Percentiles rank a stretch among this genome's conserved stretches.
Evolutionary conservation across 2,797 vertebrate genomes (phyloP).

Genomic region (Selene dorsalis): DNA sequence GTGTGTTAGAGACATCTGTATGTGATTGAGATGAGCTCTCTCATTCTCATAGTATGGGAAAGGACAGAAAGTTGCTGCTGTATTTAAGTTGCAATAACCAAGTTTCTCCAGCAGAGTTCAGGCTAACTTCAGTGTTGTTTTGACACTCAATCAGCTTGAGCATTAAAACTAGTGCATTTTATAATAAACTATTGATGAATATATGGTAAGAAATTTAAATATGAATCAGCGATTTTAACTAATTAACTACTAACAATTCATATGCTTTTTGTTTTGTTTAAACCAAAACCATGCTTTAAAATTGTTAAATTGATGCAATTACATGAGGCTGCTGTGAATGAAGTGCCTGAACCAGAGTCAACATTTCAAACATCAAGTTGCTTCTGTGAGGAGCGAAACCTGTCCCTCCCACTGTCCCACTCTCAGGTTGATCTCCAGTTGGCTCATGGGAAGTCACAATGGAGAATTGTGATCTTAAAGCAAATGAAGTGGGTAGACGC

Average conservation of each 20-base stretch:
- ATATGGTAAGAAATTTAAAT: too few species aligned
- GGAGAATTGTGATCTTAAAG: conserved; percentile 4
- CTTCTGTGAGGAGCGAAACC: neutral
- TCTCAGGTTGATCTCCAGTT: neutral
- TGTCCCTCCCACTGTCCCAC: conserved; percentile 14
- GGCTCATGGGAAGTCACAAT: neutral
- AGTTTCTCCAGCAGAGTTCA: conserved; percentile 48
- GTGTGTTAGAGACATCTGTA: neutral
- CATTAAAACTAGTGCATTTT: neutral
- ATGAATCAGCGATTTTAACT: too few species aligned
- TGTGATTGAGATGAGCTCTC: neutral
- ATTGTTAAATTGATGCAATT: too few species aligned
- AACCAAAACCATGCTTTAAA: too few species aligned
- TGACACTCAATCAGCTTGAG: neutral
- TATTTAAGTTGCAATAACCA: conserved; percentile 9
- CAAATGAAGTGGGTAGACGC: neutral
- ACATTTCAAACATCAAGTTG: neutral
- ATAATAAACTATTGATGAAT: too few species aligned
- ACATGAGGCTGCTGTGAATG: too few species aligned
- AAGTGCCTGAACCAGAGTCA: neutral
- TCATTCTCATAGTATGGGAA: neutral
- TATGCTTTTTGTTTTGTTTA: neutral
- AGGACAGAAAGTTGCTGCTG: neutral
- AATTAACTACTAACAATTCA: too few species aligned
- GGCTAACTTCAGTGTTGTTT: neutral